Evolutionary conservation across 2,797 vertebrate genomes (phyloP).

Genomic region (Myotis pilosus): DNA sequence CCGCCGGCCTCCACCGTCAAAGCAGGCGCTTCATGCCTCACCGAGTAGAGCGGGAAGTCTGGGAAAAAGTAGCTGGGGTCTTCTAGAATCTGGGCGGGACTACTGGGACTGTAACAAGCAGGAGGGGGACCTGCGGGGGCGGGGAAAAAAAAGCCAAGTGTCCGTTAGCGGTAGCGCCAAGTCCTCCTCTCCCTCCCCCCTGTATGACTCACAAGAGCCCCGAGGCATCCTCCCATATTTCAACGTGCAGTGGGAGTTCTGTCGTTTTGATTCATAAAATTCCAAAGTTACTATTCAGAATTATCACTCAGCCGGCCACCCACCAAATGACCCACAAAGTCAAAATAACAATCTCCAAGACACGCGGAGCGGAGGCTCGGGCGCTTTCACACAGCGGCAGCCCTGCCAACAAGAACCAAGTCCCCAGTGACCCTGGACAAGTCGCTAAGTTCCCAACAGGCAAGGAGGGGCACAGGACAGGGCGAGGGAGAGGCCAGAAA

Average conservation of each 20-base stretch:
- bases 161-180: neutral
- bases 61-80: constrained; percentile 79
- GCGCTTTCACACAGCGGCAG: neutral
- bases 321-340: constrained; percentile 22
- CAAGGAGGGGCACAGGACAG: neutral
- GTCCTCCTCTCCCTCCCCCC: neutral
- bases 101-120: constrained; percentile 79
- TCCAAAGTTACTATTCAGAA: constrained; percentile 59
- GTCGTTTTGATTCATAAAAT: constrained; percentile 67
- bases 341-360: neutral
- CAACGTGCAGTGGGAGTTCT: neutral
- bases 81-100: constrained; percentile 80
- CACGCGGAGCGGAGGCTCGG: rapidly evolving
- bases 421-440: neutral
- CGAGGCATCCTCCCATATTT: neutral
- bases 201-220: neutral
- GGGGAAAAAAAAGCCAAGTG: neutral
- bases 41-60: constrained; percentile 80
- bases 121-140: constrained; percentile 76
- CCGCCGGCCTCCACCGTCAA: constrained; percentile 75
- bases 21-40: constrained; percentile 79
- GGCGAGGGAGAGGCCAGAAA: neutral
- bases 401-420: neutral
- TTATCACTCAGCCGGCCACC: neutral
- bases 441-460: neutral